These are phyloP conservation scores for Blera fallax DNA, from an alignment of 2,888 invertebrate genomes.

Conservation along the genomic window DNA sequence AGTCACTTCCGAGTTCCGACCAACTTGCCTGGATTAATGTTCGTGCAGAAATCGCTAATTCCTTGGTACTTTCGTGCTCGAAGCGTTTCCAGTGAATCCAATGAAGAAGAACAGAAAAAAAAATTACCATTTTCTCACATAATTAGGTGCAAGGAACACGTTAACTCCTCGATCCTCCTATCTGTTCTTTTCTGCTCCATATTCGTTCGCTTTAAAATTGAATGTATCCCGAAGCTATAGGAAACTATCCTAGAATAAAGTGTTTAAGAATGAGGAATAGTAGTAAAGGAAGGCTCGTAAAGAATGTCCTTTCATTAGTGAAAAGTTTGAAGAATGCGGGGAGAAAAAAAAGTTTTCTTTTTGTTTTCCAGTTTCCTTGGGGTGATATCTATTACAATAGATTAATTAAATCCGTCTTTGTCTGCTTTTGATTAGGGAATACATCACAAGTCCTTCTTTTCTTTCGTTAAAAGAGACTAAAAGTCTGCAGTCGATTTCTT, in stretches of 20 bases:
- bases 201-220: constrained; percentile 9
- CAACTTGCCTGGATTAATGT: constrained; percentile 49
- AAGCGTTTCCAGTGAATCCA: constrained; percentile 47
- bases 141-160: constrained; percentile 64
- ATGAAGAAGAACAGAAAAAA: constrained; percentile 27
- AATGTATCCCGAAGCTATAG: constrained; percentile 2
- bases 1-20: constrained; percentile 24
- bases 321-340: not conserved
- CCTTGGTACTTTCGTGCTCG: constrained; percentile 27
- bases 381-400: constrained; percentile 39
- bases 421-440: not conserved
- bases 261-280: not conserved
- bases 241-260: constrained; percentile 1
- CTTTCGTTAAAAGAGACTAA: not conserved
- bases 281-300: constrained; percentile 1
- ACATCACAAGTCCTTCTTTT: not conserved
- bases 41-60: constrained; percentile 61
- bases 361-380: not conserved
- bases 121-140: constrained; percentile 57
- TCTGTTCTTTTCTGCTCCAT: not conserved
- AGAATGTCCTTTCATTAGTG: constrained; percentile 15
- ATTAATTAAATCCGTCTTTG: constrained; percentile 44
- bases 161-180: constrained; percentile 39
- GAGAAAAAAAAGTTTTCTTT: not conserved
- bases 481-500: not conserved